Evolutionary conservation across 2,797 vertebrate genomes (phyloP), one percentile per base, ranked within the genome.

Genomic region (Percopsis omiscomaycus): DNA sequence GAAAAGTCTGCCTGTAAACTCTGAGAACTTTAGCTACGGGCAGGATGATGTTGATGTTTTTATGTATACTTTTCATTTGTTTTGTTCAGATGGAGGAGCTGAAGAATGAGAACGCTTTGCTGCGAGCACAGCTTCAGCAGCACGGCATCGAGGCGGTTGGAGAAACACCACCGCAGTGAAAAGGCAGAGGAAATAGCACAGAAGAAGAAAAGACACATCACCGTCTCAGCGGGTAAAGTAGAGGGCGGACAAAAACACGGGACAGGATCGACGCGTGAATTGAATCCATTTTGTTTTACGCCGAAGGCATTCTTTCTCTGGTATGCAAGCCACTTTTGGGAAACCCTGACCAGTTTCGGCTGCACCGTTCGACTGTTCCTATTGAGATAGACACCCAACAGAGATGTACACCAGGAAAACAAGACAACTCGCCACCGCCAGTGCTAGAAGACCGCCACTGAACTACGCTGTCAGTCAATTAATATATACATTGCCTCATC

Each of bases 91-190:
- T 96, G 0, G 94, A 95, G 74, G 93, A 96, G 77, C 89, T 96
- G 84, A 95, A 96, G 89, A 95, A 93, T 0, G 95, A 96, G 82
- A 96, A 96, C 0, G 90, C 92, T 14, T 79, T 95, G 73, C 93
- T 97, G 27, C 87, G 93, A 59, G 90, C 93, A 0, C 95, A 95
- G 79, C 90, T 96, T 61, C 94, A 95, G 88, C 94, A 94, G 80
- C 92, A 93, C 55, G 93, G 93, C 85, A 92, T 95, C 14, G 93
- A 93, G 71, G 79, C 87, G 29, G 91, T 94, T 44, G 90, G 93
- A 54, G 93, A 94, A 69, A 78, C 90, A 0, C 64, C 89, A 0
- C 89, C 93, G 44, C 94, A 94, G 86, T 95, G 90, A 91, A 58
- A 0, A 61, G 71, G 44, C 27, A 11, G 49, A 51, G 77, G 63